Evolutionary conservation across 1,140 invertebrate species (phyloP), one percentile per base, ranked within the genome.

Genomic region (Neelides sp.): DNA sequence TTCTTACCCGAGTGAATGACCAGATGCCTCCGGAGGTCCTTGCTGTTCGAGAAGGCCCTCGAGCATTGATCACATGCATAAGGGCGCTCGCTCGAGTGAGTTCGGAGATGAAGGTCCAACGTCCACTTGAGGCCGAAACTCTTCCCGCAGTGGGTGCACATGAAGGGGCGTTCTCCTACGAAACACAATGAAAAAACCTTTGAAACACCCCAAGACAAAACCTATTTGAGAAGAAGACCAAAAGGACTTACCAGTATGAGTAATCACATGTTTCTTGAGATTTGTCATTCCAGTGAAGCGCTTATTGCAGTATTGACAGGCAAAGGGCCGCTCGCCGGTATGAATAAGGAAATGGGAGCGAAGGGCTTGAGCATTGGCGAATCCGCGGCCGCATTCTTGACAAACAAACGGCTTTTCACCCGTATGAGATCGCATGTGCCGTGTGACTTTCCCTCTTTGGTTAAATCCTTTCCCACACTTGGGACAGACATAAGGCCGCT

Each of bases 141-240:
- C 54, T 73, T 74, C 28, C 67, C 68, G 64, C 74, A 77, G 53
- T 71, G 65, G 24, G 66, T 64, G 50, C 74, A 77, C 41, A 67
- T 66, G 59, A 72, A 73, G 17, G 68, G 67, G 60, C 71, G 72
- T 52, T 74, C 73, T 54, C 71, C 74, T 75, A 68, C 64, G 32
- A 46, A 45, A 4, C 19, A 27, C 20, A 36, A 55, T 19, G 28
- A 26, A 45, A 41, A 34, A 34, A n/a, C n/a, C n/a, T n/a, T n/a
- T n/a, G n/a, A n/a, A n/a, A n/a, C n/a, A n/a, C n/a, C n/a, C n/a
- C n/a, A n/a, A n/a, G n/a, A n/a, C n/a, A n/a, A n/a, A n/a, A n/a
- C 30, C 30, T 32, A 13, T 24, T 24, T 23, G n/a, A 34, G 30
- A 23, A 12, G 26, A 22, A 43, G 17, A 13, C 13, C 19, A 43